Evolutionary conservation across 1,140 invertebrate species (phyloP).

Genomic region (Heterodera schachtii): DNA sequence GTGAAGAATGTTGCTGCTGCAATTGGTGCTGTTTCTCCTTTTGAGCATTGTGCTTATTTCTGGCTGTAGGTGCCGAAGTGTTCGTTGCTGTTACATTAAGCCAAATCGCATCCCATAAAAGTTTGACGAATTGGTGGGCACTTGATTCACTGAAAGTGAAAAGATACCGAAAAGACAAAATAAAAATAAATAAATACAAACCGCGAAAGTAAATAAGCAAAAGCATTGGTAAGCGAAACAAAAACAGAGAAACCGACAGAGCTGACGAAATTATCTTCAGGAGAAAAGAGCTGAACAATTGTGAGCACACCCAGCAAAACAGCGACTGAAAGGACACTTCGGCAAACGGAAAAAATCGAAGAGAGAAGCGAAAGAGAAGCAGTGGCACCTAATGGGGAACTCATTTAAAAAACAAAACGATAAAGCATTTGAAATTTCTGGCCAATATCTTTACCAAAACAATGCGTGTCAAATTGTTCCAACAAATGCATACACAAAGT

Average conservation of each 20-base stretch:
- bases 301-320: constrained; percentile 79
- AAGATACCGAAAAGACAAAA: not conserved
- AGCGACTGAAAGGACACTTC: constrained; percentile 79
- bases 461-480: constrained; percentile 93
- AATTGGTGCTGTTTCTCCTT: not conserved
- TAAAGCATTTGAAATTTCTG: not conserved
- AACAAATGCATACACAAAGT: constrained; percentile 92
- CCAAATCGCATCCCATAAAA: constrained; percentile 23
- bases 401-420: no score
- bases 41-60: not conserved
- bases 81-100: not conserved
- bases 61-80: not conserved
- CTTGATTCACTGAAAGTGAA: constrained; percentile 48
- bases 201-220: constrained; percentile 89
- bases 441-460: constrained; percentile 75
- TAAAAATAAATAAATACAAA: constrained; percentile 82
- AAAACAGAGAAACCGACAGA: constrained; percentile 94
- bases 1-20: constrained; percentile 3
- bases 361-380: constrained; percentile 85
- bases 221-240: constrained; percentile 81
- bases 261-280: constrained; percentile 72
- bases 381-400: constrained; percentile 73
- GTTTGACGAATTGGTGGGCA: constrained; percentile 40
- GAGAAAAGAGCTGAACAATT: constrained; percentile 19
- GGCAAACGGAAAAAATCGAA: constrained; percentile 77